Evolutionary conservation across 2,888 invertebrate species (phyloP).

Genomic region (Gortyna flavago): DNA sequence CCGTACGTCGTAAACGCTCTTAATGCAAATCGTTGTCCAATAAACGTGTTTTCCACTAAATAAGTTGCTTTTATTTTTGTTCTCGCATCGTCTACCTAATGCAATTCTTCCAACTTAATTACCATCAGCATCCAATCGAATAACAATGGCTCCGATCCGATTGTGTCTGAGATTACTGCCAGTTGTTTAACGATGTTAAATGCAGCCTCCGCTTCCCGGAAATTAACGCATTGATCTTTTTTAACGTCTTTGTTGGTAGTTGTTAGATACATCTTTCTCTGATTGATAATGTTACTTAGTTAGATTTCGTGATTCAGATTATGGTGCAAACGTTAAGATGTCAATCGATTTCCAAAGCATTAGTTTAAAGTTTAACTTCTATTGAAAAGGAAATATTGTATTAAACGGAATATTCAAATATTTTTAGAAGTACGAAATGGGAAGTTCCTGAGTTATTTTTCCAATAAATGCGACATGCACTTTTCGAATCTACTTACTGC

Average conservation of each 20-base stretch:
- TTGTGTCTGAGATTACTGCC: constrained; percentile 36
- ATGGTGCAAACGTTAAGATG: not conserved
- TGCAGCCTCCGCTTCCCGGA: constrained; percentile 26
- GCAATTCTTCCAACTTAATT: constrained; percentile 36
- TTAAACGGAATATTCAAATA: constrained; percentile 10
- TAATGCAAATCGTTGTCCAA: constrained; percentile 5
- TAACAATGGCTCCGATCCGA: constrained; percentile 46
- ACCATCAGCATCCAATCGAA: constrained; percentile 35
- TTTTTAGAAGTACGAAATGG: not conserved
- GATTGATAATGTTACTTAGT: constrained; percentile 4
- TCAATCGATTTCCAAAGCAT: not conserved
- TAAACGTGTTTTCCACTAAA: not conserved
- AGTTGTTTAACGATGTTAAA: constrained; percentile 43
- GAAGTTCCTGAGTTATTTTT: constrained; percentile 5
- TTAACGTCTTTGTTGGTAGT: constrained; percentile 7
- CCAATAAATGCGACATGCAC: constrained; percentile 13
- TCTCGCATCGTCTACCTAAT: not conserved
- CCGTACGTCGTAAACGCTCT: too few relatives aligned
- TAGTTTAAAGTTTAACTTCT: not conserved
- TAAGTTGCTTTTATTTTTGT: constrained; percentile 37
- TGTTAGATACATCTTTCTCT: not conserved
- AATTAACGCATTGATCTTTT: constrained; percentile 52
- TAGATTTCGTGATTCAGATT: not conserved
- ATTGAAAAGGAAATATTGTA: not conserved
- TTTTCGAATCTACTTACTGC: constrained; percentile 9